Evolutionary conservation across 1,140 invertebrate genomes (phyloP).

Genomic region (Lasioglossum baleicum): DNA sequence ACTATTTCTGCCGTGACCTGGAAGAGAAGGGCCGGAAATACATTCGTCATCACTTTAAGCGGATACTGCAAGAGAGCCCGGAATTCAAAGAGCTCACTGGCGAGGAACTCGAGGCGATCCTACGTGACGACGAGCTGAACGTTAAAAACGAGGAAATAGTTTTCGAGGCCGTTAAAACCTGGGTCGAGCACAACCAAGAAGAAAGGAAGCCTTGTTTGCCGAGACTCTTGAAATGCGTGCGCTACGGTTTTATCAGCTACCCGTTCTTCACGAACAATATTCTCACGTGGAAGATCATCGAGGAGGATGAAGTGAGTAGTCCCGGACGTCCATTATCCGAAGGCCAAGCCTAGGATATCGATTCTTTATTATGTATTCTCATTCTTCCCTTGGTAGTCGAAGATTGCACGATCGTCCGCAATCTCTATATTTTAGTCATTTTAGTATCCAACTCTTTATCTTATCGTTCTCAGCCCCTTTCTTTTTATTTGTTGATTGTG

Average conservation of each 20-base stretch:
- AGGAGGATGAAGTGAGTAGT: slow-evolving; percentile 81
- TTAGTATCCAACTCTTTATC: no score
- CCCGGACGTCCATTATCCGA: neutral
- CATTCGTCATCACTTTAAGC: slow-evolving; percentile 86
- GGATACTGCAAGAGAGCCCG: slow-evolving; percentile 84
- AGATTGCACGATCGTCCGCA: no score
- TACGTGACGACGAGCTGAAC: slow-evolving; percentile 89
- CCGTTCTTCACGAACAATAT: slow-evolving; percentile 84
- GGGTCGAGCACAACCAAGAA: slow-evolving; percentile 81
- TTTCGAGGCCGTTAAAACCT: slow-evolving; percentile 84
- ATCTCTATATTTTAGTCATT: no score
- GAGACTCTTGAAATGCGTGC: slow-evolving; percentile 82
- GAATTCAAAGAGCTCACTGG: slow-evolving; percentile 86
- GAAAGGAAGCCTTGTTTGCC: slow-evolving; percentile 80
- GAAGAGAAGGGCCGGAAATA: slow-evolving; percentile 85
- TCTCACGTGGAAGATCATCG: slow-evolving; percentile 80
- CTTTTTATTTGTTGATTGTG: no score
- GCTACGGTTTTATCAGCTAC: slow-evolving; percentile 85
- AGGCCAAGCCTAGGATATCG: neutral
- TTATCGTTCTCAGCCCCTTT: no score
- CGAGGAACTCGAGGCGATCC: slow-evolving; percentile 85
- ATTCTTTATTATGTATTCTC: neutral
- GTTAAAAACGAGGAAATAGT: slow-evolving; percentile 85
- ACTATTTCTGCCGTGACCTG: slow-evolving; percentile 87
- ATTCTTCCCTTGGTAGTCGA: neutral